These are phyloP conservation scores for Phasia obesa DNA, from an alignment of 2,888 invertebrate species.

Conservation along the genomic window DNA sequence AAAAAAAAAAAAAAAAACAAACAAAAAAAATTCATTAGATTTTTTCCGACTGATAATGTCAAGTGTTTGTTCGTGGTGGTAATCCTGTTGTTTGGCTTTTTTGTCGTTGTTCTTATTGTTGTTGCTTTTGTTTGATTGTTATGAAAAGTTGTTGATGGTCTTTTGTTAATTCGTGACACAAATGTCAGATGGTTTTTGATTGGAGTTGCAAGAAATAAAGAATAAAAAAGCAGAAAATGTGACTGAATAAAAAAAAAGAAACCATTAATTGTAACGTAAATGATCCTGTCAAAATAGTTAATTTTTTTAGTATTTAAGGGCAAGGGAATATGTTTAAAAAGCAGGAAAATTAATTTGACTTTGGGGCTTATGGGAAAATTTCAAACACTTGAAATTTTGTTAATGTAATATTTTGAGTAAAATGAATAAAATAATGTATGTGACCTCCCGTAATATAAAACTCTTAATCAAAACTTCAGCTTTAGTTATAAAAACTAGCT, in stretches of 20 bases:
- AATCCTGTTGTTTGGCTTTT: not conserved
- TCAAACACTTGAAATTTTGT: not conserved
- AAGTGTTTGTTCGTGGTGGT: conserved; percentile 52
- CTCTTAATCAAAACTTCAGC: too few relatives aligned
- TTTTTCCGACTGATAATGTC: conserved; percentile 68
- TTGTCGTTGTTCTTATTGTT: conserved; percentile 13
- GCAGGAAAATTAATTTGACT: conserved; percentile 32
- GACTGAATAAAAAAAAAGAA: conserved; percentile 33
- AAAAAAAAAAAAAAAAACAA: too few relatives aligned
- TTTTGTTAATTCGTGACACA: conserved; percentile 70
- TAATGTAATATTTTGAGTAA: too few relatives aligned
- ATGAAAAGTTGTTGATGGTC: conserved; percentile 68
- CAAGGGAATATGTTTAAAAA: not conserved
- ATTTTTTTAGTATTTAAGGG: conserved; percentile 9
- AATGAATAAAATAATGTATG: not conserved
- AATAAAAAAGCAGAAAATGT: conserved; percentile 19
- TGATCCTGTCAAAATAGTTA: conserved; percentile 62
- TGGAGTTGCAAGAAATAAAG: conserved; percentile 28
- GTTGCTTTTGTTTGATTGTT: conserved; percentile 43
- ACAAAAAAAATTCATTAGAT: conserved; percentile 60
- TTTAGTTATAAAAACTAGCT: too few relatives aligned
- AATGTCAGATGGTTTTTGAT: conserved; percentile 72
- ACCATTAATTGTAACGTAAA: conserved; percentile 61
- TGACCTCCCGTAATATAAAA: too few relatives aligned
- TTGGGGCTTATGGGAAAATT: conserved; percentile 24